Evolutionary conservation across 2,113 vertebrate genomes (phyloP), one percentile per base, ranked within the genome.

Genomic region (Ophthalmolycus amberensis): DNA sequence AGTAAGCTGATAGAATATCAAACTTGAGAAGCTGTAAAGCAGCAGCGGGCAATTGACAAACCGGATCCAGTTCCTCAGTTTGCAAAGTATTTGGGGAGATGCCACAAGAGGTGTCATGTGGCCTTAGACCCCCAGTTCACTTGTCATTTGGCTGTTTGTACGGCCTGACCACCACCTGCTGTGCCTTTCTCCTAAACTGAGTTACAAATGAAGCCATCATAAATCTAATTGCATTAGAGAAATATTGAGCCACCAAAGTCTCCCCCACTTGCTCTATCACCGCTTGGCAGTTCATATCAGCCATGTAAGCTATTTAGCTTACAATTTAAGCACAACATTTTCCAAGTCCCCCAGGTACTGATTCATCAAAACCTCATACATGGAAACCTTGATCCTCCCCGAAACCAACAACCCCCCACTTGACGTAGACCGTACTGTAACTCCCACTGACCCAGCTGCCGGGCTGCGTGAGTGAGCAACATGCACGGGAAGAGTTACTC

Each of bases 381-480:
- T 66, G 75, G 88, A 91, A 86, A 90, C 78, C 65, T 64, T 85
- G 67, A 81, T 10, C 70, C 64, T 50, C 62, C 52, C 40, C 38
- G 12, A 3, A 34, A 80, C 66, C 68, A 64, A 78, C 80, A 83
- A 76, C 65, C 79, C 71, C 74, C 77, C 40, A 69, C 74, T 77
- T 91, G 89, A 92, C 18, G n/a, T 77, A 89, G 63, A 34, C 69
- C 27, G 62, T 63, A 56, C 77, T 86, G 90, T 86, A 92, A 91
- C 92, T 92, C 77, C 90, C 93, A 88, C 91, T 92, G 89, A 73
- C 75, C 83, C 90, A 92, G 90, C 89, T 89, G 90, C 80, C 66
- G 66, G 11, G 44, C 59, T 63, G 64, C 18, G 71, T 79, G 84
- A 72, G 48, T 52, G 62, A 75, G 85, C 75, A 71, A 78, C 71